A percentile compares a stretch with the other conserved stretches of the same genome.
phyloP scores from a whole-genome alignment of 2,888 invertebrate species.

The Zeuzera pyrina region DNA sequence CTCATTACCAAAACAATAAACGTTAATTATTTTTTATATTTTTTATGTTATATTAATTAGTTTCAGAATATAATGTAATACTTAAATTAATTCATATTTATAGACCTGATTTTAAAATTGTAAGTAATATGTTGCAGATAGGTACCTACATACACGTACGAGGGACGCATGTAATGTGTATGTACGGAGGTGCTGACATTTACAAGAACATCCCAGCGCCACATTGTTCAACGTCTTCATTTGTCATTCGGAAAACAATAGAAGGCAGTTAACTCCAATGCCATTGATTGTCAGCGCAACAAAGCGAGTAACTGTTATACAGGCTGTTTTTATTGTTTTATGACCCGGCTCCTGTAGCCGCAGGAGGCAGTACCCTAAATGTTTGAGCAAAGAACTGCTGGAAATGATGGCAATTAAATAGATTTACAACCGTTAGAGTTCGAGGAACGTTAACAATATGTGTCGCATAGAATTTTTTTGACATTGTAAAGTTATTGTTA shows the following conservation, averaged over 20 bases:
- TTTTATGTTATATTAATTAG: too few relatives aligned
- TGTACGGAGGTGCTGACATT: too few relatives aligned
- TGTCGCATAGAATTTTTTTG: too few relatives aligned
- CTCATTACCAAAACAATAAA: too few relatives aligned
- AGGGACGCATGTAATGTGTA: too few relatives aligned
- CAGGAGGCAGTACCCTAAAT: conserved; percentile 63
- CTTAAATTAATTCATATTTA: too few relatives aligned
- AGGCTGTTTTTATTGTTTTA: conserved; percentile 65
- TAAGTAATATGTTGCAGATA: too few relatives aligned
- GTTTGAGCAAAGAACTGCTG: conserved; percentile 35
- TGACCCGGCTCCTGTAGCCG: conserved; percentile 53
- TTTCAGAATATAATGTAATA: too few relatives aligned
- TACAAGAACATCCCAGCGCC: background rate
- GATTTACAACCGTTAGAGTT: conserved; percentile 64
- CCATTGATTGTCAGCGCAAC: conserved; percentile 40
- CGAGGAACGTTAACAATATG: conserved; percentile 46
- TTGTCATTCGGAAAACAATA: conserved; percentile 54
- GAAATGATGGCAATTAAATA: conserved; percentile 58
- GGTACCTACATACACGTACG: too few relatives aligned
- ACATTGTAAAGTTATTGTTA: too few relatives aligned
- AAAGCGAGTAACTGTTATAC: conserved; percentile 54
- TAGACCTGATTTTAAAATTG: too few relatives aligned
- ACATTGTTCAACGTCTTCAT: conserved; percentile 51
- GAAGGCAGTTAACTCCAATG: conserved; percentile 40
- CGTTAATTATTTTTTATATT: too few relatives aligned